These are phyloP conservation scores for Tiliacea citrago DNA, from an alignment of 2,888 invertebrate genomes.

Conservation along the genomic window DNA sequence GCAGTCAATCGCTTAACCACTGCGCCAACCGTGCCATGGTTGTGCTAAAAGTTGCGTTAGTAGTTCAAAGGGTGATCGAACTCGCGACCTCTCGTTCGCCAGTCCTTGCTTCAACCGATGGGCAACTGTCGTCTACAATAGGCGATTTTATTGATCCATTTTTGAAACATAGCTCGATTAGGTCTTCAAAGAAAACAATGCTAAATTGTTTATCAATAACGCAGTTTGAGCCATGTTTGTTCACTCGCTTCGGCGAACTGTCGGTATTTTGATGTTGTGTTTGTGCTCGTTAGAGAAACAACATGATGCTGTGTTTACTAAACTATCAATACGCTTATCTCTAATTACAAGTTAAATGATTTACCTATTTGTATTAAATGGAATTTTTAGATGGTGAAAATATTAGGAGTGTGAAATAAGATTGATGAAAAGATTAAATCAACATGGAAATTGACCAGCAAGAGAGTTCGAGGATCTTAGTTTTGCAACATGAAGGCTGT, in stretches of 20 bases:
- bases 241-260: background rate
- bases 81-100: background rate
- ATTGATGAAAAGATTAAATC: background rate
- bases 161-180: background rate
- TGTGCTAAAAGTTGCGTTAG: background rate
- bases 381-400: background rate
- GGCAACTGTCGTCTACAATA: background rate
- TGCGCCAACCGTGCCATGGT: too few relatives aligned
- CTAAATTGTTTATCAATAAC: conserved; percentile 15
- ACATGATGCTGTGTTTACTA: conserved; percentile 11
- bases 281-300: conserved; percentile 17
- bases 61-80: background rate
- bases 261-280: conserved; percentile 5
- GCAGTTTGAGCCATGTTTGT: background rate
- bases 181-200: background rate
- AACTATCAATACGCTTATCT: conserved; percentile 12
- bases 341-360: conserved; percentile 5
- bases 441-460: background rate
- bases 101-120: background rate
- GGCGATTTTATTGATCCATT: background rate
- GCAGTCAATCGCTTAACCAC: too few relatives aligned
- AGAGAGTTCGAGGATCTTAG: background rate
- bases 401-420: background rate
- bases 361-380: background rate
- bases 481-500: background rate